A percentile compares a stretch with the other conserved stretches of the same genome.
phyloP scores from a whole-genome alignment of 2,113 vertebrate genomes.

The Xiphophorus couchianus region DNA sequence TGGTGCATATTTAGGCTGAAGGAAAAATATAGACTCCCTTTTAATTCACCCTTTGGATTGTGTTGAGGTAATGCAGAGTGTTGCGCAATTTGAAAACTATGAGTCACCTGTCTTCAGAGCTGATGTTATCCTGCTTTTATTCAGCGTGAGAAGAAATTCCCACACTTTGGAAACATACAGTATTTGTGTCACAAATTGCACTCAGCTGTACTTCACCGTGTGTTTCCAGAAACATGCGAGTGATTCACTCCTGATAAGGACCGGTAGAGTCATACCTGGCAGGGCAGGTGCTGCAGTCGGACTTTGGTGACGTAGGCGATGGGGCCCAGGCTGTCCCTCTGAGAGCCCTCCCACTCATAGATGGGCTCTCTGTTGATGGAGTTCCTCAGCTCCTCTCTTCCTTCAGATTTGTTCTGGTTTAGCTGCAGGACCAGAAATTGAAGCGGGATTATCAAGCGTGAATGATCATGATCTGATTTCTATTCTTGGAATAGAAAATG shows the following conservation, averaged over 20 bases:
- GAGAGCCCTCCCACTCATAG: slow-evolving; percentile 84
- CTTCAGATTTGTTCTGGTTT: slow-evolving; percentile 46
- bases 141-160: slow-evolving; percentile 45
- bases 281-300: slow-evolving; percentile 91
- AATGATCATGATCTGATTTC: background rate
- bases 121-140: slow-evolving; percentile 23
- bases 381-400: slow-evolving; percentile 84
- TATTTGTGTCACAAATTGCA: slow-evolving; percentile 14
- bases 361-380: slow-evolving; percentile 85
- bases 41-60: slow-evolving; percentile 25
- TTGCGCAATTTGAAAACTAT: slow-evolving; percentile 50
- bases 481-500: background rate
- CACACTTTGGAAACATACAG: slow-evolving; percentile 36
- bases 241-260: slow-evolving; percentile 31
- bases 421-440: slow-evolving; percentile 34
- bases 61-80: slow-evolving; percentile 40
- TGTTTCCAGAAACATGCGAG: slow-evolving; percentile 23
- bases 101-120: slow-evolving; percentile 51
- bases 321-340: slow-evolving; percentile 81
- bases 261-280: slow-evolving; percentile 79
- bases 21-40: slow-evolving; percentile 23
- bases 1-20: background rate
- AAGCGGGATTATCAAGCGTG: slow-evolving; percentile 3
- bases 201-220: slow-evolving; percentile 2
- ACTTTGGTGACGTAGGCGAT: slow-evolving; percentile 90